Base-by-base conservation (phyloP, 2,888 invertebrate genomes). In the Oxystoma pomonae region DNA sequence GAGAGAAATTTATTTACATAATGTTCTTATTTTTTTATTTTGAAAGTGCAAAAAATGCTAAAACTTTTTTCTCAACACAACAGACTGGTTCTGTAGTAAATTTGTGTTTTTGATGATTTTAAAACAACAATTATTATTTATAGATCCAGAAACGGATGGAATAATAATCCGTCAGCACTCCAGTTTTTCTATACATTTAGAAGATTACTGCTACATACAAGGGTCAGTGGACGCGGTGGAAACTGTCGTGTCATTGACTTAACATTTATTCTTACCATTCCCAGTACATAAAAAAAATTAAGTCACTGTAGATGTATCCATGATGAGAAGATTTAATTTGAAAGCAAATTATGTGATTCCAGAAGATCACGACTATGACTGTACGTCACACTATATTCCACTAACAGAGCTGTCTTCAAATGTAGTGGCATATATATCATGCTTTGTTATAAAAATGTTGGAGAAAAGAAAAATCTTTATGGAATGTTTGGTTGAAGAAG, bases 61-160 rank as follows among this genome's bases (percentile, higher is more conserved):
- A n/a, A n/a, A n/a, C n/a, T n/a, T n/a, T n/a, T n/a, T n/a, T n/a
- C n/a, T n/a, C n/a, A n/a, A n/a, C n/a, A n/a, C n/a, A n/a, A n/a
- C n/a, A n/a, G n/a, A n/a, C n/a, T n/a, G n/a, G n/a, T n/a, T n/a
- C n/a, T n/a, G n/a, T n/a, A n/a, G n/a, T n/a, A n/a, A n/a, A n/a
- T n/a, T n/a, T n/a, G n/a, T n/a, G n/a, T n/a, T n/a, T n/a, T n/a
- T n/a, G n/a, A n/a, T n/a, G n/a, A n/a, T n/a, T n/a, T n/a, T n/a
- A n/a, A n/a, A n/a, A n/a, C n/a, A n/a, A n/a, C n/a, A n/a, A n/a
- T n/a, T n/a, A 55, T 56, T 1, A 51, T 57, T 60, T 60, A 18
- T 53, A 63, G 65, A 56, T 35, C 16, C 17, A 49, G 65, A 7
- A 65, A 65, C 58, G 65, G 65, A n/a, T 63, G 63, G 63, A 65